phyloP scores from a whole-genome alignment of 2,113 vertebrate genomes.

The Rhegmatorhina hoffmannsi region DNA sequence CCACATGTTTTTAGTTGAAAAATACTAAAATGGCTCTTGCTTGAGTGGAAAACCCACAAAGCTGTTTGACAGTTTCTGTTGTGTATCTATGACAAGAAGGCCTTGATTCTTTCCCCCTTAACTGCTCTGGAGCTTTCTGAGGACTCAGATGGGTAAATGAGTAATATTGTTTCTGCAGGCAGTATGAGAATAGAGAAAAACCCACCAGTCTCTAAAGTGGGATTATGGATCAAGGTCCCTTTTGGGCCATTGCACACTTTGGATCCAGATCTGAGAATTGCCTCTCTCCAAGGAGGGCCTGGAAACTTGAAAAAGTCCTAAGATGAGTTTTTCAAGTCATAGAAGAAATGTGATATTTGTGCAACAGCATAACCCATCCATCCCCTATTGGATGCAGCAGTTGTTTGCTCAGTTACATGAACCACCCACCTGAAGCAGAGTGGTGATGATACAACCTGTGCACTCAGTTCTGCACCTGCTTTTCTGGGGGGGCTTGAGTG shows the following conservation, averaged over 20 bases:
- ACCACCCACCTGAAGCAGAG: neutral
- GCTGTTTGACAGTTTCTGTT: neutral
- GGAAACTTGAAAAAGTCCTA: neutral
- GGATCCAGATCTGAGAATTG: neutral
- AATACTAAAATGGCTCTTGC: neutral
- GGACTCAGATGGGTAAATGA: neutral
- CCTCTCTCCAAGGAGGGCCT: neutral
- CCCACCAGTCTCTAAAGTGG: neutral
- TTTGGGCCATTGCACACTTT: neutral
- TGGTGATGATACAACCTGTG: neutral
- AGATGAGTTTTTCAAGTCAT: neutral
- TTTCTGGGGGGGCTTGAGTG: neutral
- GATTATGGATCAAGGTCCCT: neutral
- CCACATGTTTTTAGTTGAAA: neutral
- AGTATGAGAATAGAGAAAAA: neutral
- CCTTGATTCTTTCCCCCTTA: neutral
- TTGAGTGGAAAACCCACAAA: neutral
- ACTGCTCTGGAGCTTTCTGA: neutral
- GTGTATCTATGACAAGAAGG: neutral
- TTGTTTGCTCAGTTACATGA: neutral
- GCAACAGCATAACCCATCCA: neutral
- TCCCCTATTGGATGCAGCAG: neutral
- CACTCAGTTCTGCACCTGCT: neutral
- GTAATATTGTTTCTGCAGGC: neutral
- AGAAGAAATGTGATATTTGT: neutral